These are phyloP conservation scores for Drosophila simulans DNA, from an alignment of 1,140 invertebrate genomes.

Conservation along the genomic window DNA sequence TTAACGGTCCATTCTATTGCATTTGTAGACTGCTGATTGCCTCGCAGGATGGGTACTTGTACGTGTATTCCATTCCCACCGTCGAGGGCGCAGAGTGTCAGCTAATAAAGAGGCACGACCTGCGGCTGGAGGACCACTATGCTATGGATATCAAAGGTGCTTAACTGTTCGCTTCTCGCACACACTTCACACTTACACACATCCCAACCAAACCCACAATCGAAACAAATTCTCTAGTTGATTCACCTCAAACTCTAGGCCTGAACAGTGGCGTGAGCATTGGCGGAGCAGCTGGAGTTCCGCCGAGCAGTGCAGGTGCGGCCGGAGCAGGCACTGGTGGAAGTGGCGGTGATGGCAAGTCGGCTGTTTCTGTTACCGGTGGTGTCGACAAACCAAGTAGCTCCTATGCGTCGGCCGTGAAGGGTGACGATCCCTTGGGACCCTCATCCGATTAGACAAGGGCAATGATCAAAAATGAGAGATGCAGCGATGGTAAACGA, in stretches of 20 bases:
- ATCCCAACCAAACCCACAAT: conserved; percentile 41
- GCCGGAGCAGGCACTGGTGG: conserved; percentile 25
- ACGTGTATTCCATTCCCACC: conserved; percentile 96
- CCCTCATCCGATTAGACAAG: conserved; percentile 61
- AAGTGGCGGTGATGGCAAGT: conserved; percentile 50
- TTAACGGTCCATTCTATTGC: too few species aligned
- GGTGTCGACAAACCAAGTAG: conserved; percentile 51
- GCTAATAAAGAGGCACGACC: conserved; percentile 87
- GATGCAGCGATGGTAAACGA: conserved; percentile 29
- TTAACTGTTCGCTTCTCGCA: conserved; percentile 38
- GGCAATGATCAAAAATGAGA: conserved; percentile 27
- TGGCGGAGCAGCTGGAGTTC: conserved; percentile 70
- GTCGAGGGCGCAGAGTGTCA: conserved; percentile 95
- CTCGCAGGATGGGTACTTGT: conserved; percentile 95
- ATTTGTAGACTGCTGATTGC: conserved; percentile 89
- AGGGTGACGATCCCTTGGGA: conserved; percentile 71
- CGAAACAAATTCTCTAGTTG: conserved; percentile 75
- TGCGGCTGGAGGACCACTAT: conserved; percentile 76
- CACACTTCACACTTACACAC: conserved; percentile 35
- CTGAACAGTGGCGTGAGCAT: conserved; percentile 77
- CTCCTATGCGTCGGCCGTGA: conserved; percentile 76
- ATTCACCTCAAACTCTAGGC: conserved; percentile 76
- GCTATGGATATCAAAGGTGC: conserved; percentile 84
- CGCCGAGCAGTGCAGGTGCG: conserved; percentile 38
- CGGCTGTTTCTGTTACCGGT: conserved; percentile 7